Conservation (phyloP, 64 coral and sea anemone genomes). For the Porites australiensis region DNA sequence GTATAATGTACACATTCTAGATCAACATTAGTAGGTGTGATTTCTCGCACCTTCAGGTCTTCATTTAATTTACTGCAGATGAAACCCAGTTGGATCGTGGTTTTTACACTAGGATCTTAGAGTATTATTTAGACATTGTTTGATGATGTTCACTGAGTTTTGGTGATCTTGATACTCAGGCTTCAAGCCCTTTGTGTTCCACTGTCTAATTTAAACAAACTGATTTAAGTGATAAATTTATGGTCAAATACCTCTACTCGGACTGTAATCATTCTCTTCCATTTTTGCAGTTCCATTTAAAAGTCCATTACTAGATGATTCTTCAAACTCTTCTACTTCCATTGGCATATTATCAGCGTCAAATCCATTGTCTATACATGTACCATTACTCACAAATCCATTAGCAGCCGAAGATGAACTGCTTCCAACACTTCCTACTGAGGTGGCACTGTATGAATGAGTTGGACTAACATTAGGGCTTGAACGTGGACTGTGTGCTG, state of each 20-base stretch:
- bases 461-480: constrained; percentile 98
- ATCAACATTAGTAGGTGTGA: too few species aligned
- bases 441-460: constrained; percentile 78
- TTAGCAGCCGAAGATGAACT: constrained; percentile 81
- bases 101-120: too few species aligned
- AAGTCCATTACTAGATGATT: constrained; percentile 65
- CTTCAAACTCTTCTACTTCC: constrained; percentile 89
- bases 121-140: too few species aligned
- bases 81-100: too few species aligned
- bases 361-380: constrained; percentile 94
- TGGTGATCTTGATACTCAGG: too few species aligned
- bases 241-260: constrained; percentile 42
- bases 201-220: not conserved
- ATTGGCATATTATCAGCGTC: constrained; percentile 91
- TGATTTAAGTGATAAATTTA: not conserved
- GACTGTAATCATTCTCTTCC: constrained; percentile 61
- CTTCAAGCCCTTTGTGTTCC: not conserved
- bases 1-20: too few species aligned
- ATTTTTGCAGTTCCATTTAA: constrained; percentile 80
- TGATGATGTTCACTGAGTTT: too few species aligned
- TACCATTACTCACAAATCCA: constrained; percentile 92
- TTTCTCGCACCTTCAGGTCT: too few species aligned
- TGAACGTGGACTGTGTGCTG: constrained; percentile 91
- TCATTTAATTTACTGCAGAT: too few species aligned
- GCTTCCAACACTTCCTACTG: constrained; percentile 80